Base-by-base conservation (phyloP, 2,888 invertebrate genomes). In the Orthonevra nobilis region DNA sequence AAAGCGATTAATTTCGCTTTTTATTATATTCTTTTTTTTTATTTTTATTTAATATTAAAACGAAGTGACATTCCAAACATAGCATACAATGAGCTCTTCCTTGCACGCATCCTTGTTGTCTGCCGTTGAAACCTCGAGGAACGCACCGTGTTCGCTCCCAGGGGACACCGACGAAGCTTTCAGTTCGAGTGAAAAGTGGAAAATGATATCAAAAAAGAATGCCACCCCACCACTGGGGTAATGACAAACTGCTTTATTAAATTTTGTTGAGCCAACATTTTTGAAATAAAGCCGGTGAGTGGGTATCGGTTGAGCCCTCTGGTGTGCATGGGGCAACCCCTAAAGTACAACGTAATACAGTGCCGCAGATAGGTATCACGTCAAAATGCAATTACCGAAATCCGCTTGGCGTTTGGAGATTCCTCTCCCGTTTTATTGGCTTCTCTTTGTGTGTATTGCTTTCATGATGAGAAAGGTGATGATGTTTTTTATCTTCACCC, bases 241-340 rank as follows among this genome's bases (percentile, higher is more conserved):
- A 70, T 61, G 52, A 61, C 61, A 61, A 61, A 61, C 70, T 52
- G 44, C 44, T 61, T 70, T 70, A 70, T 70, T 61, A 70, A 70
- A 70, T 70, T 70, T 28, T 54, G 70, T 61, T 61, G 60, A 70
- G 52, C 28, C 44, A 44, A 44, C 52, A 61, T 52, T 70, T 70
- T 61, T 23, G 2, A 32, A 30, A 50, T 20, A 28, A 38, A 14
- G 1, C 14, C 4, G 26, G 40, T 9, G 14, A 9, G 15, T 4
- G 1, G 32, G 15, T 19, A 2, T 15, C 7, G 32, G 28, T 30
- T 19, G 23, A 38, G 46, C 20, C 48, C 15, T 26, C 54, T 10
- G n/a, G 10, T 40, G 9, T 56, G 42, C 19, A 42, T 12, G 20
- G 15, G 30, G n/a, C 5, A 44, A 2, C 10, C n/a, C 15, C 28